Base-by-base conservation (phyloP, 2,888 invertebrate genomes). In the Agrotis puta region DNA sequence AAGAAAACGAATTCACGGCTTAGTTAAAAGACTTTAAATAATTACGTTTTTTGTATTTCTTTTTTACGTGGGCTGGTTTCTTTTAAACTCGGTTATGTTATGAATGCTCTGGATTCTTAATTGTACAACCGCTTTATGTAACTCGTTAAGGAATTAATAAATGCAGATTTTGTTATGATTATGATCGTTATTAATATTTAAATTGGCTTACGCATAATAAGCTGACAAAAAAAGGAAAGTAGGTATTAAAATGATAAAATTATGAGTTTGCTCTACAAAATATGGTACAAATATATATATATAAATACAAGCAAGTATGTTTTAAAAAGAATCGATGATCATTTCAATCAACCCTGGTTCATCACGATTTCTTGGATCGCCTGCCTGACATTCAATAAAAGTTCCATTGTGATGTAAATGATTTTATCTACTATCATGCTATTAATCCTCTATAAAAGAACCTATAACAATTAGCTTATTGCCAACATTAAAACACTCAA, bases 91-190 rank as follows among this genome's bases (percentile, higher is more conserved):
- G 6, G 53, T 68, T 77, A 13, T n/a, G 53, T 70, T 64, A 45
- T 20, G 39, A 57, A 50, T 65, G 76, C 22, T 74, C 79, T 57
- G 76, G 47, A 61, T 79, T 79, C 9, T 74, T 65, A 74, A 74
- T 65, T 65, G 79, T 59, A 73, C 50, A 73, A 61, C 9, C n/a
- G 22, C 51, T 79, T 79, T 72, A 75, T 72, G 45, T 56, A 72
- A 73, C 45, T 56, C 39, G 51, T 39, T 54, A 75, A 59, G 6
- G 22, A 72, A 59, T 71, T 53, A 48, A 63, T 48, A 72, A 78
- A 63, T 53, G 48, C 51, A 53, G 51, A 56, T 45, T 62, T 33
- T 63, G 47, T 39, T 53, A 14, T n/a, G 43, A 45, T 74, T 48
- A n/a, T 54, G 13, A 27, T 18, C 20, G 47, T 43, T 20, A 6